Base-by-base conservation (phyloP, 2,888 invertebrate genomes). In the Pseudeuparius sepicola region DNA sequence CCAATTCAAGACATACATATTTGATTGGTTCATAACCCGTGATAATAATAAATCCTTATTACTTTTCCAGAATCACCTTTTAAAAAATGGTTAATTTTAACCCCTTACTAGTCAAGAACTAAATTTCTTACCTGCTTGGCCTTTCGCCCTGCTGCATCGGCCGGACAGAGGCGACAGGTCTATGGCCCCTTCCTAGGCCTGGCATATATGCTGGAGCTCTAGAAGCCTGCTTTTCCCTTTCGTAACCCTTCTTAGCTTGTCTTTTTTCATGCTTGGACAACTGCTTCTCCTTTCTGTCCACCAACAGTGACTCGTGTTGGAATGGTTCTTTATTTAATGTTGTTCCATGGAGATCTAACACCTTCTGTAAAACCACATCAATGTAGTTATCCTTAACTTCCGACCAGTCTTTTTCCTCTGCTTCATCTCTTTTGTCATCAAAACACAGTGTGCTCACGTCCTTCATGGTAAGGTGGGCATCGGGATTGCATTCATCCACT, bases 401-500 rank as follows among this genome's bases (percentile, higher is more conserved):
- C 1, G 76, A 72, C 49, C 84, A 76, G 59, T 88, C 86, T 57
- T 79, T 75, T 6, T 73, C 67, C 46, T 81, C 82, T 14, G 80
- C 73, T 52, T 90, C 89, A 51, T 89, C 88, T 56, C 85, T 76
- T 55, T 87, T 88, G 57, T 90, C 87, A 53, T 90, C 87, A 64
- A 87, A 87, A 52, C 93, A 84, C 14, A 96, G 66, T 42, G 86
- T 88, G 9, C 86, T 87, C 17, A 88, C 82, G 54, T 89, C 89
- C 61, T 87, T 88, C 64, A 88, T 75, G 2, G 86, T 86, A 16
- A 90, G 67, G 58, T 88, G 88, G 1, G 93, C 92, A 56, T 97
- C 93, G 0, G 96, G 94, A 61, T 96, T 93, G 55, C 94, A 85
- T 59, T 98, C 97, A 64, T 98, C 97, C 0, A 98, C 94, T 3